These are phyloP conservation scores for Punctoribates punctum DNA, from an alignment of 2,888 invertebrate species.

Conservation along the genomic window DNA sequence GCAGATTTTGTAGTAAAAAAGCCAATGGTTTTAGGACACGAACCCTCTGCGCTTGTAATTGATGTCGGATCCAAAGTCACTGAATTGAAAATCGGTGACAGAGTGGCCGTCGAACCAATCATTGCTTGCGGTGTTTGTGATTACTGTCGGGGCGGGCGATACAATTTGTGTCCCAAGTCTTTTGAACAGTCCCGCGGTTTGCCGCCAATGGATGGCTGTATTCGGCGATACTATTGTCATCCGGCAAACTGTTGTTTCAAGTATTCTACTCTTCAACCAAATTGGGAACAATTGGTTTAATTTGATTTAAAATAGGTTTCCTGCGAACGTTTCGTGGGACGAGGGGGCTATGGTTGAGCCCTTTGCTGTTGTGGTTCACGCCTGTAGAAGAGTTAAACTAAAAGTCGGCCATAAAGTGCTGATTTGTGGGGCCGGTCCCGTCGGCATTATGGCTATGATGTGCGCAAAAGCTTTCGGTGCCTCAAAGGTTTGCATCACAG, in stretches of 20 bases:
- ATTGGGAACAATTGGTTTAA: neutral
- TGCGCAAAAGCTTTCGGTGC: slow-evolving; percentile 51
- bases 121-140: slow-evolving; percentile 78
- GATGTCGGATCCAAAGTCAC: slow-evolving; percentile 65
- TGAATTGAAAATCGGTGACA: slow-evolving; percentile 64
- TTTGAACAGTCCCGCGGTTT: slow-evolving; percentile 82
- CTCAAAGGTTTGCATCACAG: slow-evolving; percentile 50
- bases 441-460: slow-evolving; percentile 51
- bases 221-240: slow-evolving; percentile 80
- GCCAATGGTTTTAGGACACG: slow-evolving; percentile 94
- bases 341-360: slow-evolving; percentile 93
- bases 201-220: slow-evolving; percentile 84
- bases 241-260: slow-evolving; percentile 61
- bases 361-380: slow-evolving; percentile 86
- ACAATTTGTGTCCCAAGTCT: slow-evolving; percentile 80
- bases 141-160: slow-evolving; percentile 79
- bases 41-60: slow-evolving; percentile 62
- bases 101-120: slow-evolving; percentile 92
- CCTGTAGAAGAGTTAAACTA: slow-evolving; percentile 57
- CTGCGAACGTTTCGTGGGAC: slow-evolving; percentile 62
- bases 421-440: slow-evolving; percentile 53
- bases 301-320: neutral
- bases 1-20: slow-evolving; percentile 77
- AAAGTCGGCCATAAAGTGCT: slow-evolving; percentile 56
- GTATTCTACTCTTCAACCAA: slow-evolving; percentile 49